Evolutionary conservation across 2,888 invertebrate genomes (phyloP).

Genomic region (Aporophyla lueneburgensis): DNA sequence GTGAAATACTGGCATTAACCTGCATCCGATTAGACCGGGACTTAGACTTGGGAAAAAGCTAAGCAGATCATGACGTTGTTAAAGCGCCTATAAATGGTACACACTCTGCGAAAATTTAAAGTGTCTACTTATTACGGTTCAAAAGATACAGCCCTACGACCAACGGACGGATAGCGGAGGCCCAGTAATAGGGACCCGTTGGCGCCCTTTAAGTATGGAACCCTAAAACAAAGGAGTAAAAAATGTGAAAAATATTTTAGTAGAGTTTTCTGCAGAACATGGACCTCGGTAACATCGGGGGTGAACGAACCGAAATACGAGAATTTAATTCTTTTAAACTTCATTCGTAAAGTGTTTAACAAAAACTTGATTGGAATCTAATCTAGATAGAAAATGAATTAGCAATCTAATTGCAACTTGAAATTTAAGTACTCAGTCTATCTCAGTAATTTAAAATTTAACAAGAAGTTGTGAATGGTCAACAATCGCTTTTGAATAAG

Average conservation of each 20-base stretch:
- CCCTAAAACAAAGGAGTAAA: not conserved
- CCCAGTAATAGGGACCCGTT: not conserved
- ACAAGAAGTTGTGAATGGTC: conserved; percentile 15
- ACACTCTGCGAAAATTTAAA: not conserved
- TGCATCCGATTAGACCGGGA: too few species aligned
- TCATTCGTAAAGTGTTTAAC: conserved; percentile 18
- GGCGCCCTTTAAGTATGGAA: not conserved
- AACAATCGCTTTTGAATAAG: not conserved
- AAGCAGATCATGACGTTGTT: too few species aligned
- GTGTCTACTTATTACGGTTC: not conserved
- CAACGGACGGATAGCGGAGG: not conserved
- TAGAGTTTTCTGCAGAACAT: conserved; percentile 1
- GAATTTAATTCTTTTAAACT: conserved; percentile 18
- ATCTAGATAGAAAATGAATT: conserved; percentile 42
- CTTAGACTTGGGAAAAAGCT: too few species aligned
- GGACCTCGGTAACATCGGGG: conserved; percentile 5
- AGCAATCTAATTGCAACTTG: conserved; percentile 30
- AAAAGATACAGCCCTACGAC: not conserved
- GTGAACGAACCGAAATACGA: conserved; percentile 21
- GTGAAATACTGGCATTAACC: too few species aligned
- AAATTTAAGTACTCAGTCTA: conserved; percentile 1
- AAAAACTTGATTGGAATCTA: conserved; percentile 57
- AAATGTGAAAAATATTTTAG: not conserved
- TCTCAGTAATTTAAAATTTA: not conserved
- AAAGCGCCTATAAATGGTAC: not conserved